These are phyloP conservation scores for Penelope pileata DNA, from an alignment of 2,113 vertebrate genomes.

Conservation along the genomic window DNA sequence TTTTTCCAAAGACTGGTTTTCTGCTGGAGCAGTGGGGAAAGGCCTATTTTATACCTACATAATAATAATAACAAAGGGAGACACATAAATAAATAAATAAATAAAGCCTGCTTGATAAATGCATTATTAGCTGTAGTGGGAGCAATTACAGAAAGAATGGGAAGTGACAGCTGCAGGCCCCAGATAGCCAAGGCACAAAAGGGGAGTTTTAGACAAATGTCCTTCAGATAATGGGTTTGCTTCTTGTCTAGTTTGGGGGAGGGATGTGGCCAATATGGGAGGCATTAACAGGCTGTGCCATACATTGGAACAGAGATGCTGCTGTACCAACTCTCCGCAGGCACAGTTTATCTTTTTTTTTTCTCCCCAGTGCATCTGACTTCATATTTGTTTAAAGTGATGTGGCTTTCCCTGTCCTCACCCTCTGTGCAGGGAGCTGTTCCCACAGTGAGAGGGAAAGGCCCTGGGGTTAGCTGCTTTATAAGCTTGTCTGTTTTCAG, in stretches of 20 bases:
- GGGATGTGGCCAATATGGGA: neutral
- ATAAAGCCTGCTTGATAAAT: conserved; percentile 46
- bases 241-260: conserved; percentile 25
- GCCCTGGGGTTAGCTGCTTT: neutral
- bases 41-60: conserved; percentile 6
- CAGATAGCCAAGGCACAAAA: conserved; percentile 73
- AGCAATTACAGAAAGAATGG: conserved; percentile 74
- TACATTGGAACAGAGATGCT: neutral
- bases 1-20: conserved; percentile 10
- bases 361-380: neutral
- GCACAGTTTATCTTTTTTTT: neutral
- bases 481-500: neutral
- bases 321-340: neutral
- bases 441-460: neutral
- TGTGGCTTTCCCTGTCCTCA: neutral
- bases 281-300: neutral
- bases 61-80: conserved; percentile 53
- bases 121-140: conserved; percentile 68
- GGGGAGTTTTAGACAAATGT: conserved; percentile 59
- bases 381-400: neutral
- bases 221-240: conserved; percentile 66
- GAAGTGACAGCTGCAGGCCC: conserved; percentile 70
- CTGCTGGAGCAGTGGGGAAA: neutral
- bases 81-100: conserved; percentile 60
- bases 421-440: neutral